A percentile compares a stretch with the other conserved stretches of the same genome.
Evolutionary conservation across 2,113 vertebrate genomes (phyloP).

Genomic region (Gavia stellata): DNA sequence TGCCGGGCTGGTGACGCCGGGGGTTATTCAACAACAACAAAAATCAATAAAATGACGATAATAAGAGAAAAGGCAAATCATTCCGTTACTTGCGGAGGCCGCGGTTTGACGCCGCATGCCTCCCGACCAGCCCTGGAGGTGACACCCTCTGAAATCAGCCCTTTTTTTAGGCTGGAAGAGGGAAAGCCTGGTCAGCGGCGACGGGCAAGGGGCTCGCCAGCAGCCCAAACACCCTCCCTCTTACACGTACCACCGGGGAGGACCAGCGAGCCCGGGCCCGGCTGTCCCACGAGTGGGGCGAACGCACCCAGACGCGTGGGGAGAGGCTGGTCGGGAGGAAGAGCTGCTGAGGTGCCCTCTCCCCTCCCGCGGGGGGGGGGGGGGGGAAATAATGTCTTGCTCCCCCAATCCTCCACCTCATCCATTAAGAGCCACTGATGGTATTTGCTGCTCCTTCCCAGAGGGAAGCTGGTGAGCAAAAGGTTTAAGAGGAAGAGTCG

Average conservation of each 20-base stretch:
- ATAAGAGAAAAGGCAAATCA: not conserved
- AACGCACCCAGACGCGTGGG: not conserved
- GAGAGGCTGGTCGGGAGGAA: not conserved
- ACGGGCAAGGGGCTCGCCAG: accelerated
- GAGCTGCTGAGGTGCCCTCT: not conserved
- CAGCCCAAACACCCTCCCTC: not conserved
- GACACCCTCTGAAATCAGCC: not conserved
- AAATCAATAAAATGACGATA: not conserved
- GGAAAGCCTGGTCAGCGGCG: not conserved
- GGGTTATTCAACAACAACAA: not conserved
- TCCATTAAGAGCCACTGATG: not conserved
- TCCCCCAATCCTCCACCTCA: not conserved
- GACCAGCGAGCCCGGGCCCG: too few relatives aligned
- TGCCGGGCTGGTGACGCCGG: not conserved
- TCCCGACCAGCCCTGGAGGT: not conserved
- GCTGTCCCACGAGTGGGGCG: not conserved
- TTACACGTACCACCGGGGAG: not conserved
- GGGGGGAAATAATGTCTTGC: not conserved
- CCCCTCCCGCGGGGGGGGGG: not conserved
- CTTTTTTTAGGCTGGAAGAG: not conserved
- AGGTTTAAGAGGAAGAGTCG: not conserved
- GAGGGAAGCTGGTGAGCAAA: not conserved
- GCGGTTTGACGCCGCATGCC: not conserved
- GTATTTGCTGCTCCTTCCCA: not conserved
- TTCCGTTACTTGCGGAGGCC: not conserved